Percentiles rank a stretch among this genome's conserved stretches.
phyloP scores from a whole-genome alignment of 2,888 invertebrate species.

The Panopea generosa region DNA sequence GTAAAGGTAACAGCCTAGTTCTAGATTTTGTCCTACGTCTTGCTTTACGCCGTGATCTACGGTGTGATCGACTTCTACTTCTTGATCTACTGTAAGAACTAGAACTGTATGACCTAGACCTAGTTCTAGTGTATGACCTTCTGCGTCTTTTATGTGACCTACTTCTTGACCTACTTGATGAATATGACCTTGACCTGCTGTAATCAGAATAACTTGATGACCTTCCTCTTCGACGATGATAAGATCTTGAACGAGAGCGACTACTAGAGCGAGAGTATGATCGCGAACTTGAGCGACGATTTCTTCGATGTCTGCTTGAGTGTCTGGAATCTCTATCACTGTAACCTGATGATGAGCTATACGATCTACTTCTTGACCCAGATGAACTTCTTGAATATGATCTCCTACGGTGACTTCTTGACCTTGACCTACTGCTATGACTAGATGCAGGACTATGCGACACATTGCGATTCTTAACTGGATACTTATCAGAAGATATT shows the following conservation, averaged over 20 bases:
- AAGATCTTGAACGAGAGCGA: constrained; percentile 71
- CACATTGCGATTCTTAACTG: constrained; percentile 31
- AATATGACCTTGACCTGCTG: constrained; percentile 64
- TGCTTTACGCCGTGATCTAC: constrained; percentile 47
- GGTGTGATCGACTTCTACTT: constrained; percentile 54
- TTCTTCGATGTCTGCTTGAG: constrained; percentile 65
- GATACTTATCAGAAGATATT: constrained; percentile 19
- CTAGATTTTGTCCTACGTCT: constrained; percentile 27
- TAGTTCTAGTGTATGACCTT: constrained; percentile 72
- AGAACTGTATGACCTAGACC: constrained; percentile 65
- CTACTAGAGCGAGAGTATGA: constrained; percentile 74
- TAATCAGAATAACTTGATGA: constrained; percentile 72
- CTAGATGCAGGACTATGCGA: constrained; percentile 56
- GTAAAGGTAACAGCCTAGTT: constrained; percentile 40
- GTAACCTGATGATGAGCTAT: constrained; percentile 67
- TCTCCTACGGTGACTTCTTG: constrained; percentile 47
- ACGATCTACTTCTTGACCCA: constrained; percentile 70
- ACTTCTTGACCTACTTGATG: constrained; percentile 69
- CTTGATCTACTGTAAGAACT: constrained; percentile 66
- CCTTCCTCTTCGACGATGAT: constrained; percentile 53
- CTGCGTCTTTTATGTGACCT: constrained; percentile 68
- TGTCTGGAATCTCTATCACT: constrained; percentile 64
- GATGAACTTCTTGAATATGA: constrained; percentile 66
- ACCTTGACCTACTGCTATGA: constrained; percentile 58
- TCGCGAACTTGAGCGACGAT: constrained; percentile 68